Evolutionary conservation across 2,797 vertebrate genomes (phyloP).

Genomic region (Chelmon rostratus): DNA sequence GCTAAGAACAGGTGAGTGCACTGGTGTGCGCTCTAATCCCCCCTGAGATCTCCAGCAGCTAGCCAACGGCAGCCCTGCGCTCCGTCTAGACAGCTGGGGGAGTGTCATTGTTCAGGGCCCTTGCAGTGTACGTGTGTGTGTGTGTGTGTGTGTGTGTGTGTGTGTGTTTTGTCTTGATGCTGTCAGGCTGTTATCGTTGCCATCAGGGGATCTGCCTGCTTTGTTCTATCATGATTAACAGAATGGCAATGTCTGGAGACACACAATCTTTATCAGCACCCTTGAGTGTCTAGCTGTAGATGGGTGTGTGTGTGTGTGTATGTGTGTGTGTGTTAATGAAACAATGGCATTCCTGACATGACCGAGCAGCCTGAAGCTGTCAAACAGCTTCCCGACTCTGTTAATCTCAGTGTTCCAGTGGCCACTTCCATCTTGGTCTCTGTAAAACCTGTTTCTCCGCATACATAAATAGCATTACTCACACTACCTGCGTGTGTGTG

Average conservation of each 20-base stretch:
- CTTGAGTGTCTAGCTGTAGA: constrained; percentile 38
- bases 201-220: constrained; percentile 69
- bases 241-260: constrained; percentile 61
- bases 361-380: constrained; percentile 46
- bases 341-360: constrained; percentile 62
- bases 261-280: constrained; percentile 63
- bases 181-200: constrained; percentile 69
- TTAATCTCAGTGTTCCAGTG: constrained; percentile 34
- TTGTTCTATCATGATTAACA: constrained; percentile 73
- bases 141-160: constrained; percentile 25
- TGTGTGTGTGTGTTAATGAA: constrained; percentile 42
- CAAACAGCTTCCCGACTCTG: constrained; percentile 34
- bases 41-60: constrained; percentile 64
- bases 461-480: constrained; percentile 45
- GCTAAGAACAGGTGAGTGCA: constrained; percentile 75
- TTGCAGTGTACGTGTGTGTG: constrained; percentile 1
- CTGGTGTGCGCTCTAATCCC: constrained; percentile 66
- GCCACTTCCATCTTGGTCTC: constrained; percentile 11
- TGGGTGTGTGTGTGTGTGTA: constrained; percentile 13
- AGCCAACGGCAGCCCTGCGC: constrained; percentile 52
- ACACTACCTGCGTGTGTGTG: background rate
- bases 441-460: constrained; percentile 66
- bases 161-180: constrained; percentile 45
- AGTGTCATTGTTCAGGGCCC: constrained; percentile 71
- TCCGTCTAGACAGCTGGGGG: constrained; percentile 77